A percentile compares a stretch with the other conserved stretches of the same genome.
Conservation (phyloP, 2,888 invertebrate genomes). For the Lycia hirtaria region DNA sequence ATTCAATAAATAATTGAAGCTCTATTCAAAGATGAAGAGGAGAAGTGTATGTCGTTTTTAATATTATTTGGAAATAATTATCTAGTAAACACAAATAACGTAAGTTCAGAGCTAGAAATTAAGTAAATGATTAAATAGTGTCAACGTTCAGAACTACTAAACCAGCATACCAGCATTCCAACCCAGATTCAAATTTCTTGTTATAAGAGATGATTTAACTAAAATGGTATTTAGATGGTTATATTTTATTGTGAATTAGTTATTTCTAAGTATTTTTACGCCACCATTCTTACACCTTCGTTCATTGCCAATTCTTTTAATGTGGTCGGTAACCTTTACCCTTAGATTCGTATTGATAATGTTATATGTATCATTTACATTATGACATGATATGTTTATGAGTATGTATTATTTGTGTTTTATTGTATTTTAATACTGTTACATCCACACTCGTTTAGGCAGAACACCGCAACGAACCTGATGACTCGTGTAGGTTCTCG, state of each 20-base stretch:
- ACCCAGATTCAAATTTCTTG: slow-evolving; percentile 8
- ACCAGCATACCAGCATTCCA: slow-evolving; percentile 16
- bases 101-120: background rate
- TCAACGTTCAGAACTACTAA: slow-evolving; percentile 3
- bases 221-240: slow-evolving; percentile 18
- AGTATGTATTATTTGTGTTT: slow-evolving; percentile 3
- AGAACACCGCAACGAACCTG: slow-evolving; percentile 22
- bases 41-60: background rate
- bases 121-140: background rate
- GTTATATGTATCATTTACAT: background rate
- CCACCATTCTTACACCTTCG: slow-evolving; percentile 6
- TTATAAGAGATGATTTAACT: slow-evolving; percentile 2
- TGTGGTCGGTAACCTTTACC: slow-evolving; percentile 3
- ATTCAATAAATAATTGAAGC: background rate
- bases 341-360: background rate
- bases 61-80: background rate
- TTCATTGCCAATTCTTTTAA: background rate
- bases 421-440: slow-evolving; percentile 22
- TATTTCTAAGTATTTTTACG: slow-evolving; percentile 14
- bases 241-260: slow-evolving; percentile 13
- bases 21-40: background rate
- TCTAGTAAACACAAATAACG: background rate
- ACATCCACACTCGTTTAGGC: slow-evolving; percentile 15
- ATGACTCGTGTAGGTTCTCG: slow-evolving; percentile 17
- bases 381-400: slow-evolving; percentile 10